phyloP scores from a whole-genome alignment of 2,888 invertebrate species.

The Bellardia bayeri region DNA sequence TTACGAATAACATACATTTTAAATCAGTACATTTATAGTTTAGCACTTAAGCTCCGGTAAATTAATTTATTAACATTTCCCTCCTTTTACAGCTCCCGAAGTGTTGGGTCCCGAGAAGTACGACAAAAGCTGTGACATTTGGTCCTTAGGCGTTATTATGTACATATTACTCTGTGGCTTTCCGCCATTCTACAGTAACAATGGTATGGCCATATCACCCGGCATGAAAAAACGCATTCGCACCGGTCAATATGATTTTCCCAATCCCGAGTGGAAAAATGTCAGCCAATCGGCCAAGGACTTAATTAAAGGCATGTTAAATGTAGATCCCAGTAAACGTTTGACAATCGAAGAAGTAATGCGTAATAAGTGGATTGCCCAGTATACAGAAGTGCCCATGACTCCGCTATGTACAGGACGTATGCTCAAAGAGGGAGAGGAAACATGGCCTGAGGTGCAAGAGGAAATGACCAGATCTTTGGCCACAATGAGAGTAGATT shows the following conservation, averaged over 20 bases:
- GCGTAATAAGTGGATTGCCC: constrained; percentile 93
- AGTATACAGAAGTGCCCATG: constrained; percentile 94
- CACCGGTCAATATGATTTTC: constrained; percentile 98
- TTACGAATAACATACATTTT: no score
- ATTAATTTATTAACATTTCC: background rate
- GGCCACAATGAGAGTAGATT: constrained; percentile 99
- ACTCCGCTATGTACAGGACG: constrained; percentile 97
- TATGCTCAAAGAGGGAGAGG: constrained; percentile 95
- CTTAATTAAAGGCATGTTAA: constrained; percentile 96
- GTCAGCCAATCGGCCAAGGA: constrained; percentile 98
- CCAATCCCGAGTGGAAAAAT: constrained; percentile 97
- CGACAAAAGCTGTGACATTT: constrained; percentile 99
- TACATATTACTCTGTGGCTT: constrained; percentile 99
- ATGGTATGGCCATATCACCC: constrained; percentile 98
- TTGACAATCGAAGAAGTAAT: constrained; percentile 96
- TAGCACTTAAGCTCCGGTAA: no score
- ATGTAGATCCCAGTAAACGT: constrained; percentile 96
- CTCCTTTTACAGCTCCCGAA: constrained; percentile 85
- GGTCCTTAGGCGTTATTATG: constrained; percentile 99
- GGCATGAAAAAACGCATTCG: constrained; percentile 97
- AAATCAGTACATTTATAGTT: no score
- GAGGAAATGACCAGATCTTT: constrained; percentile 99
- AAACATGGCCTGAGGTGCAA: constrained; percentile 98
- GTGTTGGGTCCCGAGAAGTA: constrained; percentile 98
- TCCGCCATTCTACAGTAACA: constrained; percentile 99